Evolutionary conservation across 2,113 vertebrate species (phyloP).

Genomic region (Prochilodus magdalenae): DNA sequence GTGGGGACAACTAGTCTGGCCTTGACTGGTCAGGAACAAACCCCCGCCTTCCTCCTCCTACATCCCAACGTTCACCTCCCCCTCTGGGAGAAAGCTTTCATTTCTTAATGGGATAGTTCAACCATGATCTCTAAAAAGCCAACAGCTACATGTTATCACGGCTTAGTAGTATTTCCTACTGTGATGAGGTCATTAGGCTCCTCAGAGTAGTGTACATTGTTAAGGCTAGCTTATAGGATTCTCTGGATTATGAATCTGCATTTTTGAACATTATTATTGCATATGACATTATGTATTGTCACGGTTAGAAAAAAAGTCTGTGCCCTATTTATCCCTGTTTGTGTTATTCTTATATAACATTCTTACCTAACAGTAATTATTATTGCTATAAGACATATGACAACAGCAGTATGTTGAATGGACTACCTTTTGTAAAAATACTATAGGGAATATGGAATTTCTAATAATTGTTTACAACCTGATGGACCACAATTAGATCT

Average conservation of each 20-base stretch:
- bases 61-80: not conserved
- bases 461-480: too few relatives aligned
- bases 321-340: too few relatives aligned
- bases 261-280: not conserved
- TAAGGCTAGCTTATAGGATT: not conserved
- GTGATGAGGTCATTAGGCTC: not conserved
- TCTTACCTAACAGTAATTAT: too few relatives aligned
- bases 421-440: too few relatives aligned
- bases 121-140: not conserved
- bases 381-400: too few relatives aligned
- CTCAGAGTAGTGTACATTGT: not conserved
- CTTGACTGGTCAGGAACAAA: slow-evolving; percentile 31
- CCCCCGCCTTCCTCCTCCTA: not conserved
- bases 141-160: not conserved
- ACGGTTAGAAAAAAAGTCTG: too few relatives aligned
- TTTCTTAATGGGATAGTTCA: not conserved
- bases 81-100: not conserved
- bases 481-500: too few relatives aligned
- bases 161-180: not conserved
- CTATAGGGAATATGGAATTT: too few relatives aligned
- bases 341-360: too few relatives aligned
- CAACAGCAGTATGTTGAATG: too few relatives aligned
- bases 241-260: not conserved
- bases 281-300: too few relatives aligned
- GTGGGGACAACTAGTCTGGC: slow-evolving; percentile 18